Evolutionary conservation across 2,888 invertebrate species (phyloP).

Genomic region (Sympetrum striolatum): DNA sequence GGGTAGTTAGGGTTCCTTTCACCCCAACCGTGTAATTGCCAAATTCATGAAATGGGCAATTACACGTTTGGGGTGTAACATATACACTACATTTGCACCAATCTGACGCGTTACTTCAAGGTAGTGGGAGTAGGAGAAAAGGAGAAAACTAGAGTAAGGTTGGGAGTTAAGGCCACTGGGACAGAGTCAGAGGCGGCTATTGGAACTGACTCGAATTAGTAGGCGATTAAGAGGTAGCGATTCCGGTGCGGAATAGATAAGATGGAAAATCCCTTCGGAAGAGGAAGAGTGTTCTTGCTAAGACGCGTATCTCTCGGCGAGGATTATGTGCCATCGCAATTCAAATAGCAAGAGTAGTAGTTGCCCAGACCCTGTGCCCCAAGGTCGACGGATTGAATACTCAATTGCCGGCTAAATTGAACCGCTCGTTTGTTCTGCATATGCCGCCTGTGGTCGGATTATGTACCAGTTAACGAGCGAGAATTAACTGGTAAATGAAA

Average conservation of each 20-base stretch:
- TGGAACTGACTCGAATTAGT: background rate
- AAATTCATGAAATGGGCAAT: too few species aligned
- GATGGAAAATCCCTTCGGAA: background rate
- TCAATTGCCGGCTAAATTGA: background rate
- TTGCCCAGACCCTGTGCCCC: background rate
- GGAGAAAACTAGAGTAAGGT: too few species aligned
- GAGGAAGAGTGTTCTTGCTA: background rate
- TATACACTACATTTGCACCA: too few species aligned
- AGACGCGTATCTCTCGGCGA: background rate
- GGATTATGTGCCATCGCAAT: background rate
- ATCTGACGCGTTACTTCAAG: too few species aligned
- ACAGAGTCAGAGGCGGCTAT: background rate
- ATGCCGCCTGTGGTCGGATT: background rate
- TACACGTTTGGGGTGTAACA: too few species aligned
- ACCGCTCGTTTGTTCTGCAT: background rate
- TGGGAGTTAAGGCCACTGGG: too few species aligned
- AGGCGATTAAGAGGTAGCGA: background rate
- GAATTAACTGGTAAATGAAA: background rate
- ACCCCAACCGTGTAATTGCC: too few species aligned
- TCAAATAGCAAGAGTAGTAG: background rate
- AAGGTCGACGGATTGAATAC: background rate
- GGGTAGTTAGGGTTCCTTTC: too few species aligned
- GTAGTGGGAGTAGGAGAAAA: too few species aligned
- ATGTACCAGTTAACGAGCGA: background rate
- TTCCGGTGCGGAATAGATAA: background rate